These are phyloP conservation scores for Hydractinia echinata DNA, from an alignment of 30 jellyfish, hydroid and myxozoan species.

Conservation along the genomic window DNA sequence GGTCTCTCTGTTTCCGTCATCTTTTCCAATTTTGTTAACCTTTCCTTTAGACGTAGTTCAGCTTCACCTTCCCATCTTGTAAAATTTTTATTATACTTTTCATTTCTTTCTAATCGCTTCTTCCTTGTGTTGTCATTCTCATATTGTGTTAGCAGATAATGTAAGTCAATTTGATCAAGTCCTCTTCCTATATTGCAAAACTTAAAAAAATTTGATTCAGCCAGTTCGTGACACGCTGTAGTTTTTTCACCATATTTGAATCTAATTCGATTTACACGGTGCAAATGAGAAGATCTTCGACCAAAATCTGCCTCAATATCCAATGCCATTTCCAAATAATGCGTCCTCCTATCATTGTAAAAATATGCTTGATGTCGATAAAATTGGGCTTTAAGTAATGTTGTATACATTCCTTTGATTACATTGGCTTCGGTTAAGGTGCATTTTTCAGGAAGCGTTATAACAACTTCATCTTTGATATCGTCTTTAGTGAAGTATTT, in stretches of 20 bases:
- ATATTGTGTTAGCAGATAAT: not conserved
- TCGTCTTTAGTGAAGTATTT: not conserved
- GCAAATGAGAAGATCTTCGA: not conserved
- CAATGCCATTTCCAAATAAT: not conserved
- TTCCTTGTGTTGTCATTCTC: not conserved
- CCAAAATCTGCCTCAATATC: not conserved
- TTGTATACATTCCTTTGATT: not conserved
- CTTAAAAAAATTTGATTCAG: not conserved
- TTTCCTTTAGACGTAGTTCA: not conserved
- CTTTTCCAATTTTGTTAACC: not conserved
- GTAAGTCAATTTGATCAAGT: not conserved
- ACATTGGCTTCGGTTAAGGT: not conserved
- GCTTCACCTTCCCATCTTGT: not conserved
- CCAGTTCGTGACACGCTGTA: not conserved
- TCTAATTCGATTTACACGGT: not conserved
- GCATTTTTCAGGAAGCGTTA: not conserved
- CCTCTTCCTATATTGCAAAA: not conserved
- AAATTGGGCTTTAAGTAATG: not conserved
- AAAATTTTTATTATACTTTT: not conserved
- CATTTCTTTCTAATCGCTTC: not conserved
- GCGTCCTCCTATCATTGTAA: not conserved
- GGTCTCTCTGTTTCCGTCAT: not conserved
- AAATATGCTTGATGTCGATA: not conserved
- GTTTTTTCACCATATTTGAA: not conserved
- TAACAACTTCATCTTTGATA: not conserved